phyloP scores from a whole-genome alignment of 2,888 invertebrate genomes.

The Odontocolon sp. region DNA sequence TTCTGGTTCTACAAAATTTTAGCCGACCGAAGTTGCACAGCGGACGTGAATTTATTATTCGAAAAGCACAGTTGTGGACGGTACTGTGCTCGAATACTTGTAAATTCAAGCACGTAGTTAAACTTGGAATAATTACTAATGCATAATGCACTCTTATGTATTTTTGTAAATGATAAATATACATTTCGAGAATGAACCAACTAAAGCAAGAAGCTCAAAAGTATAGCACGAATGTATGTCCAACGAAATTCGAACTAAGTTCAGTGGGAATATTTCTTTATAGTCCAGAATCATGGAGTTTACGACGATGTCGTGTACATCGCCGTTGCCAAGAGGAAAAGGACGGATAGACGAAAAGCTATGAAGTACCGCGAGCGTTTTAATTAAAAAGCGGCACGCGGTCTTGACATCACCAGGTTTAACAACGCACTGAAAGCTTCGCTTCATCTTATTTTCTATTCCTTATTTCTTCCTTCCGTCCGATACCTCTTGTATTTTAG shows the following conservation, averaged over 20 bases:
- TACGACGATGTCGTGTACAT: neutral
- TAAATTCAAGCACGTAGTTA: too few species aligned
- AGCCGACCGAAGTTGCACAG: too few species aligned
- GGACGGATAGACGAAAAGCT: neutral
- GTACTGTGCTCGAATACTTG: too few species aligned
- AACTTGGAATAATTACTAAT: too few species aligned
- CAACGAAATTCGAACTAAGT: too few species aligned
- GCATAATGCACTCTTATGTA: too few species aligned
- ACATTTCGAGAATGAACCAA: neutral
- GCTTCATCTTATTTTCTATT: constrained; percentile 2
- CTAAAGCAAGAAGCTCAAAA: neutral
- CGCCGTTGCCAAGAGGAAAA: constrained; percentile 11
- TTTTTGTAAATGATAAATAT: too few species aligned
- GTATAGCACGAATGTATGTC: too few species aligned
- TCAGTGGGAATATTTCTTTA: constrained; percentile 15
- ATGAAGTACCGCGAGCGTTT: constrained; percentile 30
- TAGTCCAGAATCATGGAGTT: constrained; percentile 1
- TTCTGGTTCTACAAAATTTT: too few species aligned
- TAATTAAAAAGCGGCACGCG: constrained; percentile 49
- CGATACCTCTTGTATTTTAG: neutral
- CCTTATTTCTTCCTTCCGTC: neutral
- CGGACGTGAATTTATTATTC: too few species aligned
- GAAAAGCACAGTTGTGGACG: too few species aligned
- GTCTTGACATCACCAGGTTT: constrained; percentile 21
- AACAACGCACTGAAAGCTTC: constrained; percentile 5